A percentile compares a stretch with the other conserved stretches of the same genome.
Evolutionary conservation across 2,113 vertebrate species (phyloP).

Genomic region (Mesitornis unicolor): DNA sequence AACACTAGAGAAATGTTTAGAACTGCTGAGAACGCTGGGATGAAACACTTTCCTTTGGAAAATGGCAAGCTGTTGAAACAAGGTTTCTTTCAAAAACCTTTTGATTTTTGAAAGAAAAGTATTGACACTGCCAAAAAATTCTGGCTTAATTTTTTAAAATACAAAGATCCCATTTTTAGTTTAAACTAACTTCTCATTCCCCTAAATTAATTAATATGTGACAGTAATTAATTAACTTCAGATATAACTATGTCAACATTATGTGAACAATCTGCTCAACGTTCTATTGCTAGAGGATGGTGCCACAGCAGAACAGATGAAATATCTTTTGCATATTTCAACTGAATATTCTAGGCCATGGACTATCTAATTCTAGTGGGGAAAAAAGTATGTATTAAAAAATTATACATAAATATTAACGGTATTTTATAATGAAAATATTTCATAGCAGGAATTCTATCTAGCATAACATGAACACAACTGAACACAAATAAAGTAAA

Average conservation of each 20-base stretch:
- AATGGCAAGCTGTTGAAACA: conserved; percentile 23
- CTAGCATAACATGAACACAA: not conserved
- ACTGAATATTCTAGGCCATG: not conserved
- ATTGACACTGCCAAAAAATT: not conserved
- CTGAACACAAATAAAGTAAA: not conserved
- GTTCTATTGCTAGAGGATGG: not conserved
- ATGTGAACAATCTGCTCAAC: not conserved
- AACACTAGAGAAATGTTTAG: conserved; percentile 53
- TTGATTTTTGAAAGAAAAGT: not conserved
- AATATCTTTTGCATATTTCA: not conserved
- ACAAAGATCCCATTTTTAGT: not conserved
- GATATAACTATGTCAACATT: not conserved
- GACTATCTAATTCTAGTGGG: not conserved
- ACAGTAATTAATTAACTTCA: not conserved
- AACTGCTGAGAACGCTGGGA: not conserved
- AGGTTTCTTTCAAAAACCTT: not conserved
- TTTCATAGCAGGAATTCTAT: not conserved
- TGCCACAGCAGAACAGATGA: not conserved
- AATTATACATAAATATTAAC: not conserved
- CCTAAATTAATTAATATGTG: not conserved
- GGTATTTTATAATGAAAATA: not conserved
- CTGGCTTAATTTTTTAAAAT: not conserved
- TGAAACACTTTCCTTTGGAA: conserved; percentile 57
- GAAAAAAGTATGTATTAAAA: not conserved
- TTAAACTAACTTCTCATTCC: not conserved